Percentiles rank a stretch among this genome's conserved stretches.
These are phyloP conservation scores for Contarinia nasturtii DNA, from an alignment of 1,140 invertebrate genomes.

Conservation along the genomic window DNA sequence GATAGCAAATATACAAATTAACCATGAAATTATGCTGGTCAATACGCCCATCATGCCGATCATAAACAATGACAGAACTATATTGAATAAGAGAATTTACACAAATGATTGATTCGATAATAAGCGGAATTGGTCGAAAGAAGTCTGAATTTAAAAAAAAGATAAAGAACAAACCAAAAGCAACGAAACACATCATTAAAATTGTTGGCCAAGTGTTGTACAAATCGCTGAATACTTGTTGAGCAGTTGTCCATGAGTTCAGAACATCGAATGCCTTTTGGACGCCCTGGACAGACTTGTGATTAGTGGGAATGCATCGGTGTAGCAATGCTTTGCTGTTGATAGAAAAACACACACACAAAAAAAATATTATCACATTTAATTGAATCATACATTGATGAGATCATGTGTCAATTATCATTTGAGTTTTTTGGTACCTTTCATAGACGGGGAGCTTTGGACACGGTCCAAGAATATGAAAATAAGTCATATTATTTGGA, in stretches of 20 bases:
- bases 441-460: conserved; percentile 50
- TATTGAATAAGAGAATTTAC: conserved; percentile 20
- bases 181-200: conserved; percentile 56
- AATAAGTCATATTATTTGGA: conserved; percentile 23
- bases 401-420: background rate
- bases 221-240: conserved; percentile 72
- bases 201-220: conserved; percentile 74
- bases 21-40: conserved; percentile 64
- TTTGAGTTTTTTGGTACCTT: conserved; percentile 24
- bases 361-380: background rate
- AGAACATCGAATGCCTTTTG: conserved; percentile 57
- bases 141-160: background rate
- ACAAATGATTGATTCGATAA: background rate
- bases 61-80: conserved; percentile 64
- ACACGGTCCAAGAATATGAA: conserved; percentile 46
- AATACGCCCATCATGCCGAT: conserved; percentile 69
- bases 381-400: background rate
- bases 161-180: conserved; percentile 45
- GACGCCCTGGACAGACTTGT: conserved; percentile 31
- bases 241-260: conserved; percentile 71
- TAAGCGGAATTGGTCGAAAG: background rate
- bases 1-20: conserved; percentile 62
- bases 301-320: conserved; percentile 60
- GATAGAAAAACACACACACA: too few species aligned
- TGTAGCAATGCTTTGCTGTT: conserved; percentile 57